Evolutionary conservation across 2,888 invertebrate species (phyloP), one percentile per base, ranked within the genome.

Genomic region (Watsonalla binaria): DNA sequence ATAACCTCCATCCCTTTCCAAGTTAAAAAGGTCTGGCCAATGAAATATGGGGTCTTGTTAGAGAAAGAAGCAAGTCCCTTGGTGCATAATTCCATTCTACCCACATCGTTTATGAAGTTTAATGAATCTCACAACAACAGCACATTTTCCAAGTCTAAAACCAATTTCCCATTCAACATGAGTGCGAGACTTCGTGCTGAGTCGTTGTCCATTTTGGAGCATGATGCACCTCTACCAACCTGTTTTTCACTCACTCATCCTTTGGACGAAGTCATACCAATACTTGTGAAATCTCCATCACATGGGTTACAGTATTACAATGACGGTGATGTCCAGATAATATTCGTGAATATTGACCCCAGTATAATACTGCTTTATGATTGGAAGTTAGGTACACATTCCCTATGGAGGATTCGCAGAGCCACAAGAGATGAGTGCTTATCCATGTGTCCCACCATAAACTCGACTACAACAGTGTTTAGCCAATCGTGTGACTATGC

Each of bases 241-340:
- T 92, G 98, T 50, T 98, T 96, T 81, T 97, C 97, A 7, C 84
- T 98, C 55, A 92, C 95, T 0, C 97, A 98, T 91, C 98, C 98
- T 0, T 85, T 98, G 52, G 97, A 98, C 80, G 98, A 98, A 84
- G 95, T 97, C 34, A 94, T 95, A 54, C 98, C 98, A 0, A 93
- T 98, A 42, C 84, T 96, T 6, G 92, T 94, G 58, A 95, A 94
- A 73, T 93, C 94, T 13, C 91, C 93, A 57, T 86, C 84, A 0
- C 90, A 91, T 54, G 88, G 90, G 0, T 76, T 93, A 0, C 92
- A 92, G 53, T 92, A 94, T 65, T 91, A 94, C 57, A 93, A 92
- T n/a, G 94, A 94, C 66, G 90, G 91, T 0, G 92, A 93, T 47
- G 62, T 93, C 52, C 92, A 93, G 77, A 93, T 98, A 6, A 94